Base-by-base conservation (phyloP, 1,140 invertebrate genomes). In the Bombus cullumanus region DNA sequence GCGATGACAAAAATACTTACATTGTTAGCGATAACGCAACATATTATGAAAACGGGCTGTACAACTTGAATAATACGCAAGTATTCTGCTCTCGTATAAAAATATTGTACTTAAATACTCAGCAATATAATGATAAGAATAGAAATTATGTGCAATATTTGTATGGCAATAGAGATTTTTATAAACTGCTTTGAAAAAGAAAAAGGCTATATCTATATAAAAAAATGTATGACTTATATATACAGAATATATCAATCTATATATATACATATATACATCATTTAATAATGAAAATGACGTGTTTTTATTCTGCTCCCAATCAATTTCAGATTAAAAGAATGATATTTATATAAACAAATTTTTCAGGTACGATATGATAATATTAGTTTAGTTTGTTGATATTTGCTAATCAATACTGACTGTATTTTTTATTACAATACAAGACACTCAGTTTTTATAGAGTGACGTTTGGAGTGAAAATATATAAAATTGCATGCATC, bases 101-200 rank as follows among this genome's bases (percentile, higher is more conserved):
- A 37, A 82, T 88, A 69, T 76, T 89, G 84, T 90, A 88, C 22
- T 85, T 86, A 76, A 59, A 83, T 74, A 64, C 9, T 77, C 81
- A 83, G 66, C 77, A 83, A 85, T 89, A 78, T 85, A 90, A 87
- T 87, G 84, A 81, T 85, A 82, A 87, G 89, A 86, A 66, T 4
- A 81, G 39, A 88, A 90, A 83, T 59, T 47, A 92, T 91, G 92
- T 94, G 92, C 93, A 93, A 94, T 94, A 92, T 92, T 94, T 94
- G 86, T 93, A 92, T 86, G 81, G 82, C 79, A 87, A 85, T 86
- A 90, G 68, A 83, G 86, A 86, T 92, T 94, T 94, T 94, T 92
- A 92, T 86, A 80, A 89, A 81, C 78, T 84, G 86, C 88, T 92
- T 88, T 86, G 39, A 68, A 68, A 86, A 88, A 77, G 84, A 10